A percentile compares a stretch with the other conserved stretches of the same genome.
Conservation (phyloP, 2,888 invertebrate species). For the Eledona agricola region DNA sequence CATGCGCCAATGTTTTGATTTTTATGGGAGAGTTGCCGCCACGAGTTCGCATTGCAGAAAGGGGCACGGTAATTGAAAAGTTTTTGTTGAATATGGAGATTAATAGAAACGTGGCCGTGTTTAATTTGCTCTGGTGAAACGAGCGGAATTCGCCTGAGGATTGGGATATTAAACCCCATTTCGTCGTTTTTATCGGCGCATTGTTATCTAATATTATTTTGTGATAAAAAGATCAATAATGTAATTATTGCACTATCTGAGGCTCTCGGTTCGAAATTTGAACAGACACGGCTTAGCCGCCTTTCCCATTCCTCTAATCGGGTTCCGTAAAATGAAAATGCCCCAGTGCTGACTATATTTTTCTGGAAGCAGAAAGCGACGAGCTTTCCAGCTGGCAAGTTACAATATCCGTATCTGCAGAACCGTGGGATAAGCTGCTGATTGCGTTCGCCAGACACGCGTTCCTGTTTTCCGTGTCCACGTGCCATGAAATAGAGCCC, state of each 20-base stretch:
- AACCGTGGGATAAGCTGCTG: conserved; percentile 54
- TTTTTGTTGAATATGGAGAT: conserved; percentile 59
- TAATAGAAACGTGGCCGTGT: conserved; percentile 57
- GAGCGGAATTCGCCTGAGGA: conserved; percentile 9
- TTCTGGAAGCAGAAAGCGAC: too few species aligned
- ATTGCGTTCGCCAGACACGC: conserved; percentile 54
- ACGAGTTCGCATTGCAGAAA: conserved; percentile 45
- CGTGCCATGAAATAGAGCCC: conserved; percentile 59
- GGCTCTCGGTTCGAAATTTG: too few species aligned
- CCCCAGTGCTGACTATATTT: too few species aligned
- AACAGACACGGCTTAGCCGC: too few species aligned
- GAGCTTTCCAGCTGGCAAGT: conserved; percentile 22
- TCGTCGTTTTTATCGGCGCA: too few species aligned
- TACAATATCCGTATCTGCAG: conserved; percentile 33
- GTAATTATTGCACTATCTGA: too few species aligned
- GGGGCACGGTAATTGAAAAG: conserved; percentile 56
- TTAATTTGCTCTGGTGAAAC: conserved; percentile 57
- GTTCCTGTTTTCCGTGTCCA: conserved; percentile 59
- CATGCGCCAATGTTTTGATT: conserved; percentile 59
- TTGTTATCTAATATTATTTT: too few species aligned
- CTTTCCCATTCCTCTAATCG: too few species aligned
- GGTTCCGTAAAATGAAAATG: too few species aligned
- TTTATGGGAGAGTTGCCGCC: conserved; percentile 60
- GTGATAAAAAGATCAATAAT: too few species aligned
- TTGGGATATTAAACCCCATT: conserved; percentile 3